A percentile compares a stretch with the other conserved stretches of the same genome.
These are phyloP conservation scores for Pseudomugil gertrudae DNA, from an alignment of 2,797 vertebrate species.

Conservation along the genomic window DNA sequence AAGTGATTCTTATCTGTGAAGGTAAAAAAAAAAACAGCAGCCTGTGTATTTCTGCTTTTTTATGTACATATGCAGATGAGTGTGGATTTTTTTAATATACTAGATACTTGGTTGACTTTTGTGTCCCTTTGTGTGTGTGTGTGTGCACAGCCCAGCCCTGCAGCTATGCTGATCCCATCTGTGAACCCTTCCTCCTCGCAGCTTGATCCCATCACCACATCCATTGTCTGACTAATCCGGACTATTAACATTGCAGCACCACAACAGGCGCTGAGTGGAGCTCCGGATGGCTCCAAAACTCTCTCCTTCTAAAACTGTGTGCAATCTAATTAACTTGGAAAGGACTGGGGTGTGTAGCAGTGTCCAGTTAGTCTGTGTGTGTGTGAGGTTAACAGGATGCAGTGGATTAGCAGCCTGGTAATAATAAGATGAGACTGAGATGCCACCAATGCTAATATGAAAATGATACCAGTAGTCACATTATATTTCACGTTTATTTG, in stretches of 20 bases:
- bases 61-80: neutral
- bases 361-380: neutral
- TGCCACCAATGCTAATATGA: slow-evolving; percentile 51
- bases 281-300: slow-evolving; percentile 53
- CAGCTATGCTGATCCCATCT: slow-evolving; percentile 71
- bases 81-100: slow-evolving; percentile 16
- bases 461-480: slow-evolving; percentile 16
- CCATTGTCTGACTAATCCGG: slow-evolving; percentile 76
- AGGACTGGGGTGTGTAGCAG: slow-evolving; percentile 3
- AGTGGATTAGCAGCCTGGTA: slow-evolving; percentile 59
- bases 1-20: slow-evolving; percentile 9
- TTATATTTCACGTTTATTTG: neutral
- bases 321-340: slow-evolving; percentile 64
- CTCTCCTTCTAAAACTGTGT: slow-evolving; percentile 56
- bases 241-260: slow-evolving; percentile 64
- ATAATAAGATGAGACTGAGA: slow-evolving; percentile 23
- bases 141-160: slow-evolving; percentile 33
- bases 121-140: slow-evolving; percentile 17
- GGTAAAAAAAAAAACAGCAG: slow-evolving; percentile 11
- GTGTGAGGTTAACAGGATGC: slow-evolving; percentile 52
- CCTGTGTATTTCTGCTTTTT: neutral
- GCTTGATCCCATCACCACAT: slow-evolving; percentile 61
- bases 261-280: slow-evolving; percentile 53
- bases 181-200: slow-evolving; percentile 67
- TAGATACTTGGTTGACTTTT: slow-evolving; percentile 4